Conservation (phyloP, 37 sponge, comb jelly and placozoan species). For the Bolinopsis microptera region DNA sequence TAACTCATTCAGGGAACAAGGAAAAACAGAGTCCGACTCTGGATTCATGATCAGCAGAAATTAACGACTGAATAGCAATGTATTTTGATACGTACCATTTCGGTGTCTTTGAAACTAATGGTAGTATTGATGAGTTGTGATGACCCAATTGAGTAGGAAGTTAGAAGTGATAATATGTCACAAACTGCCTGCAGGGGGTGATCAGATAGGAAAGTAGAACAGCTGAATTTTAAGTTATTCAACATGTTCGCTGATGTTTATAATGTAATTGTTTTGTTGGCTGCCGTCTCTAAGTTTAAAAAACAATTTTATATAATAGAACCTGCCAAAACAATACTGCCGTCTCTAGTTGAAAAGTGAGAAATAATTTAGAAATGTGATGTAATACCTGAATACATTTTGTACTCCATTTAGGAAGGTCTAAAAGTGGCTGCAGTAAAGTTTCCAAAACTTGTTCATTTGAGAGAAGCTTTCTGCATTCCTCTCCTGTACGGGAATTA, state of each 20-base stretch:
- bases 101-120: neutral
- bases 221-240: too few species aligned
- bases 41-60: neutral
- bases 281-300: too few species aligned
- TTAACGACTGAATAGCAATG: neutral
- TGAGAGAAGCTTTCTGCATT: conserved; percentile 25
- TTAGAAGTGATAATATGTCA: neutral
- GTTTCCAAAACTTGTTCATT: neutral
- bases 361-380: too few species aligned
- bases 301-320: too few species aligned
- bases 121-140: conserved; percentile 20
- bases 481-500: neutral
- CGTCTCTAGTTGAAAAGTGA: too few species aligned
- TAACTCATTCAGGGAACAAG: too few species aligned
- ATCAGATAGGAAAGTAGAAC: too few species aligned
- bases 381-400: conserved; percentile 45
- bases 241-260: too few species aligned
- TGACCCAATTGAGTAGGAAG: conserved; percentile 3
- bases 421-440: conserved; percentile 32
- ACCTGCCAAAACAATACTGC: too few species aligned
- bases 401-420: conserved; percentile 34
- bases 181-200: neutral
- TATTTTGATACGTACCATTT: neutral
- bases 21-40: too few species aligned
- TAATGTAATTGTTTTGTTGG: too few species aligned